Evolutionary conservation across 2,113 vertebrate species (phyloP).

Genomic region (Capricornis sumatraensis): DNA sequence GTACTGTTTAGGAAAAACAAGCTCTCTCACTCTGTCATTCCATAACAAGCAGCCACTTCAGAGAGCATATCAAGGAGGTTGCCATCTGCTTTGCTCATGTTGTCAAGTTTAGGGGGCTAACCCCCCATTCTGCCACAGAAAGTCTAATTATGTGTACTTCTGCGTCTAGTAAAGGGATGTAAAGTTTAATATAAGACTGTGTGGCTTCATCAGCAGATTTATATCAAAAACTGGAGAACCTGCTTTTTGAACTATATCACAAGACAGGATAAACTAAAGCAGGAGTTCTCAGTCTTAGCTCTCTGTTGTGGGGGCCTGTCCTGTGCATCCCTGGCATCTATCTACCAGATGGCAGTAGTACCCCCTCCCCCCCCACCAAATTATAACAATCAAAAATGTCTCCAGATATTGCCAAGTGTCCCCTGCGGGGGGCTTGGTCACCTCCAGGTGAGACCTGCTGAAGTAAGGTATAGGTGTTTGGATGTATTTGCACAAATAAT

Average conservation of each 20-base stretch:
- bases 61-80: background rate
- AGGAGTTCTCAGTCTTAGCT: background rate
- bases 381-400: background rate
- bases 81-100: background rate
- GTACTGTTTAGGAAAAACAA: background rate
- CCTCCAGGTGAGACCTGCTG: background rate
- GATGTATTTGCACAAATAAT: background rate
- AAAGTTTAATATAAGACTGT: background rate
- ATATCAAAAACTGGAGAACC: background rate
- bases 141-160: background rate
- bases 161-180: background rate
- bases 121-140: background rate
- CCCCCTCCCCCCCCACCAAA: background rate
- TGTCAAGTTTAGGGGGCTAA: background rate
- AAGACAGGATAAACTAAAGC: background rate
- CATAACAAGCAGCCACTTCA: background rate
- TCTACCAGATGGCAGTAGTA: background rate
- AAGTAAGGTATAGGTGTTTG: background rate
- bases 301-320: background rate
- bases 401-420: background rate
- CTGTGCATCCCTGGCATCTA: background rate
- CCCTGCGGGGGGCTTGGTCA: fast-evolving
- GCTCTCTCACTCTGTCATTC: background rate
- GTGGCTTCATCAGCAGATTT: background rate
- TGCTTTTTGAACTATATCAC: background rate